phyloP scores from a whole-genome alignment of 2,888 invertebrate species.

The Tridacna gigas region DNA sequence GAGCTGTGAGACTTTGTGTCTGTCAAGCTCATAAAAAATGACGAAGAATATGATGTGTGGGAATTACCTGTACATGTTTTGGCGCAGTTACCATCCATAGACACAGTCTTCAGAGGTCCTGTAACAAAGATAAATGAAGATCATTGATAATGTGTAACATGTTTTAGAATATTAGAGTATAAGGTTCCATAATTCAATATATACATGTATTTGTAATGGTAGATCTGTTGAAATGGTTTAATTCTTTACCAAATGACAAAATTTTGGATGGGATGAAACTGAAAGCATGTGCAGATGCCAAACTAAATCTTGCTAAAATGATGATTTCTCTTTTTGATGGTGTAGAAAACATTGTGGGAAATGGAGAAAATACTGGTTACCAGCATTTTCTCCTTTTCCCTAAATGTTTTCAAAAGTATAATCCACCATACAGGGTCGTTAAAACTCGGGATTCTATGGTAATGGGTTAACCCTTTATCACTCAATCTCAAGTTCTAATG shows the following conservation, averaged over 20 bases:
- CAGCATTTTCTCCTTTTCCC: too few relatives aligned
- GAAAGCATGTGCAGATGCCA: too few relatives aligned
- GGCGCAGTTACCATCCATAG: constrained; percentile 54
- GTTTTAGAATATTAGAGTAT: too few relatives aligned
- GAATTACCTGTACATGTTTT: constrained; percentile 64
- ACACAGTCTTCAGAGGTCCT: constrained; percentile 62
- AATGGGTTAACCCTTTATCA: not conserved
- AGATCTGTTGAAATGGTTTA: not conserved
- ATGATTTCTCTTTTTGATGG: too few relatives aligned
- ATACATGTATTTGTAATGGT: not conserved
- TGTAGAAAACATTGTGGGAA: constrained; percentile 2
- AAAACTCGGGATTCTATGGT: too few relatives aligned
- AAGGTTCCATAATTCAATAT: too few relatives aligned
- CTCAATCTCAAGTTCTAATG: not conserved
- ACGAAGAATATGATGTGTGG: not conserved
- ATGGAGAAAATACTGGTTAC: not conserved
- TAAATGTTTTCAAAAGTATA: too few relatives aligned
- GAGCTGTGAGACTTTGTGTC: too few relatives aligned
- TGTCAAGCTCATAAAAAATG: too few relatives aligned
- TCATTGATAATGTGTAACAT: not conserved
- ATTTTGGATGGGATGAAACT: too few relatives aligned
- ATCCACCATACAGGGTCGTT: too few relatives aligned
- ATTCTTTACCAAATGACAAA: constrained; percentile 2
- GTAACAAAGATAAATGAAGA: constrained; percentile 35
- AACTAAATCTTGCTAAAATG: too few relatives aligned